Percentiles rank a stretch among this genome's conserved stretches.
phyloP scores from a whole-genome alignment of 1,140 invertebrate species.

The Chelonus insularis region DNA sequence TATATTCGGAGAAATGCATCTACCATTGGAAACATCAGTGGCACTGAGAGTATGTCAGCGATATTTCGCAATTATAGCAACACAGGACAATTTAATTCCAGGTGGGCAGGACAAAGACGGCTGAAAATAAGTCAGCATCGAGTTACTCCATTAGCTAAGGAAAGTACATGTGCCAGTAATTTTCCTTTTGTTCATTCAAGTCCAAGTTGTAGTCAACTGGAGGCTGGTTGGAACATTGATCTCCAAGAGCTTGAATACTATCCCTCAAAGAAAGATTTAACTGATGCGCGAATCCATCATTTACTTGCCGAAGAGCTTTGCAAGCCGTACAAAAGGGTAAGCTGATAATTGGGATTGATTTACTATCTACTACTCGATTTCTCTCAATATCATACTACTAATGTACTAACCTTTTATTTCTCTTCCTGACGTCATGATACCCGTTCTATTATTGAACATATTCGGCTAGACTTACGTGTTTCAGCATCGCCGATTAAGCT shows the following conservation, averaged over 20 bases:
- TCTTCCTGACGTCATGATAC: too few relatives aligned
- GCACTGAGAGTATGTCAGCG: constrained; percentile 85
- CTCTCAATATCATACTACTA: neutral
- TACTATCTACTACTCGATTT: neutral
- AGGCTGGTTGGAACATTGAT: constrained; percentile 86
- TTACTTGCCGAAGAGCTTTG: constrained; percentile 87
- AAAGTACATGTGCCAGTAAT: constrained; percentile 13
- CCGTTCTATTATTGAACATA: constrained; percentile 29
- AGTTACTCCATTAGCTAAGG: constrained; percentile 12
- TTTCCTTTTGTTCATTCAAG: constrained; percentile 51
- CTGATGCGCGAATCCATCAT: constrained; percentile 91
- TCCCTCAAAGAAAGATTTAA: constrained; percentile 87
- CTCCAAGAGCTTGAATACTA: constrained; percentile 92
- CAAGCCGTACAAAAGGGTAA: constrained; percentile 86
- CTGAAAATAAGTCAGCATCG: constrained; percentile 18
- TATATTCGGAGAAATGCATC: constrained; percentile 84
- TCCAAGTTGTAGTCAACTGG: constrained; percentile 78
- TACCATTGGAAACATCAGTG: constrained; percentile 79
- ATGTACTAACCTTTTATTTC: neutral
- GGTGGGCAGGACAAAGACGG: constrained; percentile 61
- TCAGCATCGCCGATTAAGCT: constrained; percentile 85
- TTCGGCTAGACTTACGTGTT: constrained; percentile 42
- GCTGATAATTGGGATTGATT: constrained; percentile 37
- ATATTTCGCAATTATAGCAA: constrained; percentile 84
- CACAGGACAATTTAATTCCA: constrained; percentile 77